Base-by-base conservation (phyloP, 2,113 vertebrate species). In the Lutjanus erythropterus region DNA sequence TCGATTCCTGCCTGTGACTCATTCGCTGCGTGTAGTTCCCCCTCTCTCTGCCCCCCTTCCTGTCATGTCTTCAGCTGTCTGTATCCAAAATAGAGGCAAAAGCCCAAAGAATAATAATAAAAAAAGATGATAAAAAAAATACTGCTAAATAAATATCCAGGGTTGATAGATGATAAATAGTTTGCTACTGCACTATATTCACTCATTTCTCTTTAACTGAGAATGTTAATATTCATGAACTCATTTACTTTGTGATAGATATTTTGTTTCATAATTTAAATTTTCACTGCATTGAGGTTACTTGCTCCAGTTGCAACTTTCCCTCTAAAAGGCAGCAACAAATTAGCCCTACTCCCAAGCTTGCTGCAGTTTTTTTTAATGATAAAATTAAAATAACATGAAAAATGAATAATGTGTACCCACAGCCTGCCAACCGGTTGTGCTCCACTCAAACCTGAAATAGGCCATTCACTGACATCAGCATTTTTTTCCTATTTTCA, bases 331-430 rank as follows among this genome's bases (percentile, higher is more conserved):
- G 31, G 42, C 70, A 56, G 64, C 2, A 12, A 50, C 60, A 83
- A 83, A 88, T 71, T 25, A 80, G 59, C 10, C 9, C 29, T n/a
- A 18, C n/a, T 60, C 23, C 29, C 1, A 35, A 61, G 60, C 41
- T 53, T 52, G 55, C 53, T 0, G 53, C 75, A 42, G 56, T 15
- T 56, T 33, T 27, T 41, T 82, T 76, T 68, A 10, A 69, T 31
- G 35, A 44, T 80, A 41, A 37, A 73, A 75, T 67, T 62, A 71
- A 81, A 85, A 85, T 44, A 52, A 61, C 75, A 86, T 75, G 52
- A 80, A 86, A 85, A 81, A 91, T 87, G 61, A 75, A 91, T 81
- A 69, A 78, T 69, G 56, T 65, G 55, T 56, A 65, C 31, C n/a
- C 55, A 19, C 19, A 35, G 47, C 35, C 69, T 65, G 72, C 73